Conservation (phyloP, 2,888 invertebrate species). For the Crioceris asparagi region DNA sequence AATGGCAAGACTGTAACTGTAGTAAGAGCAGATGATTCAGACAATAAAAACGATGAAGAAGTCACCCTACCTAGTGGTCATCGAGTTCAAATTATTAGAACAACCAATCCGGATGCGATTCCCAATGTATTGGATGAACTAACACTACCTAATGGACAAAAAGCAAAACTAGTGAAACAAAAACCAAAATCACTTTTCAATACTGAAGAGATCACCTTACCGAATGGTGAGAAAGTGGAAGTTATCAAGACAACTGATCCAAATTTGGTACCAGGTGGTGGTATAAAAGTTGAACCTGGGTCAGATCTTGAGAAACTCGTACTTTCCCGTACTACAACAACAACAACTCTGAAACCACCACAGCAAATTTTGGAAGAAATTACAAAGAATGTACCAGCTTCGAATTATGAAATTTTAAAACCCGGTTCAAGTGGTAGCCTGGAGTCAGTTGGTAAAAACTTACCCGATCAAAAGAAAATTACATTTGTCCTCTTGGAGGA, state of each 20-base stretch:
- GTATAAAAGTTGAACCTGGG: conserved; percentile 39
- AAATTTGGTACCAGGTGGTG: conserved; percentile 46
- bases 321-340: conserved; percentile 34
- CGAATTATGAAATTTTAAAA: conserved; percentile 71
- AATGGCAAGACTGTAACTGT: conserved; percentile 67
- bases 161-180: conserved; percentile 54
- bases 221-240: conserved; percentile 34
- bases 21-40: conserved; percentile 54
- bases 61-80: conserved; percentile 53
- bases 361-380: conserved; percentile 62
- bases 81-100: conserved; percentile 53
- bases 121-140: conserved; percentile 49
- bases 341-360: conserved; percentile 51
- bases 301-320: conserved; percentile 32
- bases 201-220: conserved; percentile 31
- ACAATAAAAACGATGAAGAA: conserved; percentile 26
- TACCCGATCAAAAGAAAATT: conserved; percentile 65
- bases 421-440: conserved; percentile 63
- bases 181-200: conserved; percentile 12
- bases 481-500: conserved; percentile 81
- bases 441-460: conserved; percentile 53
- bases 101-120: conserved; percentile 18
- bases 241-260: conserved; percentile 54
- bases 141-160: conserved; percentile 59
- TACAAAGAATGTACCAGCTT: conserved; percentile 67